Base-by-base conservation (phyloP, 2,888 invertebrate species). In the Amiota communis region DNA sequence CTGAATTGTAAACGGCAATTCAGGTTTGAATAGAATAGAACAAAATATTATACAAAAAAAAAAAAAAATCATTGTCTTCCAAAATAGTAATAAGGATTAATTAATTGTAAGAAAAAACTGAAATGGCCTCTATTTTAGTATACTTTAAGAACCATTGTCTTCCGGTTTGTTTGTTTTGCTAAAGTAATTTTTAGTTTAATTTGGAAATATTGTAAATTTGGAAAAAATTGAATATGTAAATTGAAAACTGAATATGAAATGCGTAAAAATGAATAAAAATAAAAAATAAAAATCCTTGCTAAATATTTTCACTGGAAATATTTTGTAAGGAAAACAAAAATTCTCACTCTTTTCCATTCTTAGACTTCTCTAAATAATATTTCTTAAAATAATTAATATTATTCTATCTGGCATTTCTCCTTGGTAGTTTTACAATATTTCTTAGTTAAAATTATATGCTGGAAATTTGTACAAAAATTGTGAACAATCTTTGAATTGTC, bases 81-180 rank as follows among this genome's bases (percentile, higher is more conserved):
- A 61, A 23, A 20, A 57, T 70, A 61, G 36, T 57, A 49, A 48
- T 48, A 65, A 64, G 57, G 13, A 15, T 10, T 11, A 1, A 15
- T 59, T 59, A 6, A n/a, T n/a, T n/a, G n/a, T n/a, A n/a, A n/a
- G n/a, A n/a, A 4, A 36, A 36, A 6, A 36, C 2, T 6, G 4
- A 36, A 36, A 36, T 59, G 36, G 36, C 3, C 36, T 36, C 36
- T 36, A 36, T 6, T 36, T 36, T 36, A 36, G 6, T 2, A 61
- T 70, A 70, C 20, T 48, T 17, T 61, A 49, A 59, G 2, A 57
- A 64, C 53, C 63, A 71, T 64, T 71, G 71, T 71, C 71, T 71
- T 71, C 71, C 71, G 71, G 71, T 71, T 71, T 71, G 71, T 71
- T 71, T 71, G 71, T 71, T 71, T 71, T 71, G 71, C 71, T 71